A percentile compares a stretch with the other conserved stretches of the same genome.
Evolutionary conservation across 2,888 invertebrate species (phyloP).

Genomic region (Drosophila phalerata): DNA sequence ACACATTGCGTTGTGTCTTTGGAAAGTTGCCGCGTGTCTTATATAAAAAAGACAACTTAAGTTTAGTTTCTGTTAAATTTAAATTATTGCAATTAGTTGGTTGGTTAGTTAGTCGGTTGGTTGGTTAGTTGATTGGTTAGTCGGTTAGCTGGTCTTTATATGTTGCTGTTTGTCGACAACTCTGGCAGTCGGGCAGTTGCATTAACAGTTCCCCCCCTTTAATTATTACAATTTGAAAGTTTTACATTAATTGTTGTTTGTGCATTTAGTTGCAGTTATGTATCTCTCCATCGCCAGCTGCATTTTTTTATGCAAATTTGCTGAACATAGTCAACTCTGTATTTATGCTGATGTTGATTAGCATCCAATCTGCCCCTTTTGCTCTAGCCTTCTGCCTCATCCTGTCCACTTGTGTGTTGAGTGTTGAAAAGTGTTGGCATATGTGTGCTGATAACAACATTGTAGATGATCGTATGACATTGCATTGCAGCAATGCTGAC

Average conservation of each 20-base stretch:
- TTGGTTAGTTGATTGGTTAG: slow-evolving; percentile 38
- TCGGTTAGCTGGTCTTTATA: slow-evolving; percentile 27
- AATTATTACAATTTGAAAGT: slow-evolving; percentile 62
- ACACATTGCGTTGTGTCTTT: slow-evolving; percentile 30
- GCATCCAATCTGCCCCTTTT: slow-evolving; percentile 23
- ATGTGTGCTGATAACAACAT: slow-evolving; percentile 46
- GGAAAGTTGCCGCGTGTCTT: slow-evolving; percentile 61
- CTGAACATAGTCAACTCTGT: slow-evolving; percentile 23
- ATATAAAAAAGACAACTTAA: slow-evolving; percentile 46
- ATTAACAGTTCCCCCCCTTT: slow-evolving; percentile 21
- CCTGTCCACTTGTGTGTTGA: slow-evolving; percentile 34
- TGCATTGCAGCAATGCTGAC: slow-evolving; percentile 25
- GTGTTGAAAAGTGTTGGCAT: slow-evolving; percentile 60
- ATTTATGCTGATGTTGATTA: slow-evolving; percentile 55
- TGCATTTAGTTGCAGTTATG: slow-evolving; percentile 39
- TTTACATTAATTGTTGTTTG: slow-evolving; percentile 64
- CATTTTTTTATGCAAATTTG: slow-evolving; percentile 72
- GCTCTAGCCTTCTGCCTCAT: slow-evolving; percentile 2
- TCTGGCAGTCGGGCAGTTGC: slow-evolving; percentile 31
- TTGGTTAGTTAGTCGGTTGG: slow-evolving; percentile 36
- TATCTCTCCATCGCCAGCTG: slow-evolving; percentile 43
- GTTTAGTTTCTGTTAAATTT: slow-evolving; percentile 58
- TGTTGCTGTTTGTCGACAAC: slow-evolving; percentile 33
- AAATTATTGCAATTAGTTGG: slow-evolving; percentile 70
- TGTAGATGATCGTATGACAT: slow-evolving; percentile 31